These are phyloP conservation scores for Homarus gammarus DNA, from an alignment of 2,888 invertebrate species.

Conservation along the genomic window DNA sequence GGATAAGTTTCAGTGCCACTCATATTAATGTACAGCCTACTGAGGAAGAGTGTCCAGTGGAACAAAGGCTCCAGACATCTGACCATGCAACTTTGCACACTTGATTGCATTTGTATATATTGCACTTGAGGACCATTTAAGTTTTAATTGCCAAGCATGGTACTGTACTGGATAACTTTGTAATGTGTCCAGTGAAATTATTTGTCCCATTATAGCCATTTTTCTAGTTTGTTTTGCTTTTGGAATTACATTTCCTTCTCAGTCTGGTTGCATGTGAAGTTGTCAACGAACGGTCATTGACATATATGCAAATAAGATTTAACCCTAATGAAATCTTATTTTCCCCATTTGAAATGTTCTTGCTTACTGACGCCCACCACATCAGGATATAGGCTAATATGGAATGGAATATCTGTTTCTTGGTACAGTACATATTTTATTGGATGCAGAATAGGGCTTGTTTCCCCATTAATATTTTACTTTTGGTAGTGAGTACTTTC, in stretches of 20 bases:
- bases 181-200: neutral
- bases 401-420: slow-evolving; percentile 31
- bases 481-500: slow-evolving; percentile 32
- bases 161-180: slow-evolving; percentile 28
- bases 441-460: slow-evolving; percentile 32
- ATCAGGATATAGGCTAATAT: slow-evolving; percentile 21
- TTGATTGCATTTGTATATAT: slow-evolving; percentile 43
- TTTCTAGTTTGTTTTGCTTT: slow-evolving; percentile 24
- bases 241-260: slow-evolving; percentile 10
- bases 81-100: slow-evolving; percentile 19
- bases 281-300: neutral
- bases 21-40: neutral
- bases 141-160: slow-evolving; percentile 31
- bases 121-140: slow-evolving; percentile 36
- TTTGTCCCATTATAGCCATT: slow-evolving; percentile 32
- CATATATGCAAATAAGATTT: slow-evolving; percentile 33
- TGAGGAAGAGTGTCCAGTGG: neutral
- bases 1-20: neutral
- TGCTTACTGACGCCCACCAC: neutral
- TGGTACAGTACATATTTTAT: slow-evolving; percentile 37
- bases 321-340: neutral
- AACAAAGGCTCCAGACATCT: slow-evolving; percentile 27
- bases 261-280: slow-evolving; percentile 20
- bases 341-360: neutral
- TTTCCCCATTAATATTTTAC: slow-evolving; percentile 22